Evolutionary conservation across 2,797 vertebrate species (phyloP).

Genomic region (Novumbra hubbsi): DNA sequence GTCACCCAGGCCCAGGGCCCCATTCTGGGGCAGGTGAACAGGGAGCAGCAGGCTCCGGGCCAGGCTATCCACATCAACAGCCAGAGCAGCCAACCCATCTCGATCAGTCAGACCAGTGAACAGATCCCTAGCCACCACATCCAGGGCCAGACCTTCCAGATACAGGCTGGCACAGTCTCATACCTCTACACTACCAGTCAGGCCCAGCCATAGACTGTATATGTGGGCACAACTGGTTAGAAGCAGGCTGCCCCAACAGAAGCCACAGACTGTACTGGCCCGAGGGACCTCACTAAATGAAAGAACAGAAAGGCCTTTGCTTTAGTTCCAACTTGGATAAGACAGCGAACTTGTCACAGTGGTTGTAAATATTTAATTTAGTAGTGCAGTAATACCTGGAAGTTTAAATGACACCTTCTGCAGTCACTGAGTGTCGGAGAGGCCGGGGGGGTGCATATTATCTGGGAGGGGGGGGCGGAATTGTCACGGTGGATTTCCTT

Average conservation of each 20-base stretch:
- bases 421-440: too few relatives aligned
- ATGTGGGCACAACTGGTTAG: constrained; percentile 47
- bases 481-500: too few relatives aligned
- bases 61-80: constrained; percentile 71
- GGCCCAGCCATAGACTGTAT: constrained; percentile 31
- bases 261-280: not conserved
- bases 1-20: constrained; percentile 37
- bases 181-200: constrained; percentile 74
- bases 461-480: too few relatives aligned
- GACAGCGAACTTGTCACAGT: not conserved
- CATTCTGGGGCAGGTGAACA: constrained; percentile 9
- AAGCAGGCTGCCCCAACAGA: not conserved
- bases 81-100: constrained; percentile 70
- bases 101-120: constrained; percentile 75
- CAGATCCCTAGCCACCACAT: constrained; percentile 71
- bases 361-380: not conserved
- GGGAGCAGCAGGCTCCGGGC: constrained; percentile 68
- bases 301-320: not conserved
- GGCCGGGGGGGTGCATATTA: too few relatives aligned
- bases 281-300: not conserved
- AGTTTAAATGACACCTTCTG: not conserved
- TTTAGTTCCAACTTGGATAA: not conserved
- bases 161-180: constrained; percentile 71
- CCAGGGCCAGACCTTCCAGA: constrained; percentile 80
- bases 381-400: not conserved